These are phyloP conservation scores for Leptodactylus fuscus DNA, from an alignment of 2,113 vertebrate species.

Conservation along the genomic window DNA sequence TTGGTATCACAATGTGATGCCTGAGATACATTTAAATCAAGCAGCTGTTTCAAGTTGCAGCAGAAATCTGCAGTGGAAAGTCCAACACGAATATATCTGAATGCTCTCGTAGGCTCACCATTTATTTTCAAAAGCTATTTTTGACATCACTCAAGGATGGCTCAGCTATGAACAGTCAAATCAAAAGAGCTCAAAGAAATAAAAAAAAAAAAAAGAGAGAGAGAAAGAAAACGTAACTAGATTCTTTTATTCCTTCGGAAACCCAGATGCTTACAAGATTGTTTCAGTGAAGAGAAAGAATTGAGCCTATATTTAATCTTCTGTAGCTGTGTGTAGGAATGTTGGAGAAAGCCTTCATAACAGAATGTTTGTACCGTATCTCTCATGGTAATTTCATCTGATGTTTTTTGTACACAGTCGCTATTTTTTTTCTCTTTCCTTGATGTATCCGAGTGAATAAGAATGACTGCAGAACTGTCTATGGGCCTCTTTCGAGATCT, in stretches of 20 bases:
- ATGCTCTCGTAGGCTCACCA: slow-evolving; percentile 75
- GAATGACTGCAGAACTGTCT: background rate
- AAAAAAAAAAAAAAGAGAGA: background rate
- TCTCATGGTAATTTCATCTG: slow-evolving; percentile 2
- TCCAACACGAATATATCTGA: slow-evolving; percentile 76
- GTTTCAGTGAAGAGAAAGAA: slow-evolving; percentile 76
- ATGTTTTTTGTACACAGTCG: slow-evolving; percentile 3
- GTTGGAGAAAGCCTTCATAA: slow-evolving; percentile 61
- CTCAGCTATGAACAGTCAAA: slow-evolving; percentile 73
- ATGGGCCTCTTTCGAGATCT: background rate
- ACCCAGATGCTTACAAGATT: slow-evolving; percentile 75
- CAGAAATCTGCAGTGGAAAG: slow-evolving; percentile 71
- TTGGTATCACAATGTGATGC: slow-evolving; percentile 75
- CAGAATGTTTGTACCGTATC: slow-evolving; percentile 2
- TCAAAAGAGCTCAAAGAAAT: slow-evolving; percentile 74
- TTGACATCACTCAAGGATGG: slow-evolving; percentile 76
- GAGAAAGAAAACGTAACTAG: slow-evolving; percentile 70
- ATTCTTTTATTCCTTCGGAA: slow-evolving; percentile 78
- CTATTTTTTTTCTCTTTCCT: background rate
- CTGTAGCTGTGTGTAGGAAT: slow-evolving; percentile 66
- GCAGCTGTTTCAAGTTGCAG: slow-evolving; percentile 75
- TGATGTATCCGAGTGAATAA: background rate
- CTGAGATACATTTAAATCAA: slow-evolving; percentile 74
- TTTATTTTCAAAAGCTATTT: slow-evolving; percentile 83
- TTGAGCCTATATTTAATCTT: slow-evolving; percentile 77